A percentile compares a stretch with the other conserved stretches of the same genome.
These are phyloP conservation scores for Athene cunicularia DNA, from an alignment of 2,113 vertebrate genomes.

Conservation along the genomic window DNA sequence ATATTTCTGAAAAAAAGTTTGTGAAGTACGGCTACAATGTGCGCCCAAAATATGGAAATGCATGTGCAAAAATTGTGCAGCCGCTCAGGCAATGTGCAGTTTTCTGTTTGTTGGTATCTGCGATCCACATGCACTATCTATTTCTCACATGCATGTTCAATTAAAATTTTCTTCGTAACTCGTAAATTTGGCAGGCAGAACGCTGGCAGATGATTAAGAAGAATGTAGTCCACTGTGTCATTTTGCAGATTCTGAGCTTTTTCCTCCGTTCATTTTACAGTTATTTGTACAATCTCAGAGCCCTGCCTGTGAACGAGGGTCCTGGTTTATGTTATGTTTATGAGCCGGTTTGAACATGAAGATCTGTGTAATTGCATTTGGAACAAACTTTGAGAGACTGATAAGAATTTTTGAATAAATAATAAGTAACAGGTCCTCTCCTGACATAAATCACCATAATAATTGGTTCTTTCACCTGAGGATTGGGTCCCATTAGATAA, in stretches of 20 bases:
- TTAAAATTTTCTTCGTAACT: background rate
- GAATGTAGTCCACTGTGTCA: background rate
- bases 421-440: background rate
- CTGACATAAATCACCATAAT: background rate
- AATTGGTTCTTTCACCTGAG: background rate
- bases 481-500: no score
- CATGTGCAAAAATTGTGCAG: slow-evolving; percentile 13
- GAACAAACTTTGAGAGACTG: background rate
- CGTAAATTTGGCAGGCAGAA: slow-evolving; percentile 26
- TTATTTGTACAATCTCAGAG: background rate
- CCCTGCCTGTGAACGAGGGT: background rate
- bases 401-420: background rate
- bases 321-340: background rate
- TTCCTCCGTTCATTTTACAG: background rate
- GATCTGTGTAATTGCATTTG: background rate
- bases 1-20: background rate
- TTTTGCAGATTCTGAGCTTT: background rate
- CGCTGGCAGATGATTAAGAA: background rate
- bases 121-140: background rate
- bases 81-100: slow-evolving; percentile 21
- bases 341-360: background rate
- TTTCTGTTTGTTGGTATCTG: background rate
- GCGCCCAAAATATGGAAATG: slow-evolving; percentile 30
- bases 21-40: background rate
- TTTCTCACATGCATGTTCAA: background rate